Conservation (phyloP, 2,888 invertebrate genomes). For the Nephrotoma flavescens region DNA sequence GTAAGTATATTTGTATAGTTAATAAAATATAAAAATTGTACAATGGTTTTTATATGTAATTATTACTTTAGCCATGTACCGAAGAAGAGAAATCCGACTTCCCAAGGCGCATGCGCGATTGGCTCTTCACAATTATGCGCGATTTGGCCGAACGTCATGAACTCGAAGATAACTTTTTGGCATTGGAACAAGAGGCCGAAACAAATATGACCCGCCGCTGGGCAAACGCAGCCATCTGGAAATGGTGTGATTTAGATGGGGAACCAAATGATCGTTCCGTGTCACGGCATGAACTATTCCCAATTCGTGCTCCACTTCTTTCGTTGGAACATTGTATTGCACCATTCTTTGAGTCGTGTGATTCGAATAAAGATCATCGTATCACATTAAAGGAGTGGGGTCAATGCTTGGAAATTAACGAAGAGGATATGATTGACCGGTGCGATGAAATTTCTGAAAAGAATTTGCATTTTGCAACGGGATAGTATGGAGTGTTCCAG, state of each 20-base stretch:
- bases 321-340: conserved; percentile 95
- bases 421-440: conserved; percentile 25
- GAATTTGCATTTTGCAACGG: not conserved
- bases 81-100: conserved; percentile 86
- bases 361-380: conserved; percentile 74
- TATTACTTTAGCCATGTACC: conserved; percentile 47
- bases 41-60: not conserved
- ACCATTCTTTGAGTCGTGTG: conserved; percentile 87
- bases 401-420: conserved; percentile 66
- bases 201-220: conserved; percentile 68
- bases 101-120: conserved; percentile 92
- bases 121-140: conserved; percentile 96
- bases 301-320: conserved; percentile 87
- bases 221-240: conserved; percentile 94
- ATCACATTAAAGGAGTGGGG: conserved; percentile 92
- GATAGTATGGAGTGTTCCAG: not conserved
- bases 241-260: conserved; percentile 93
- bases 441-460: not conserved
- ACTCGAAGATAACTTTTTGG: conserved; percentile 64
- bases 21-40: not conserved
- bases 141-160: conserved; percentile 82
- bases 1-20: conserved; percentile 32
- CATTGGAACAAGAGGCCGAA: conserved; percentile 83
- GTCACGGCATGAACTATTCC: conserved; percentile 89
- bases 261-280: conserved; percentile 81